Percentiles rank a stretch among this genome's conserved stretches.
Conservation (phyloP, 2,888 invertebrate genomes). For the Cerceris rybyensis region DNA sequence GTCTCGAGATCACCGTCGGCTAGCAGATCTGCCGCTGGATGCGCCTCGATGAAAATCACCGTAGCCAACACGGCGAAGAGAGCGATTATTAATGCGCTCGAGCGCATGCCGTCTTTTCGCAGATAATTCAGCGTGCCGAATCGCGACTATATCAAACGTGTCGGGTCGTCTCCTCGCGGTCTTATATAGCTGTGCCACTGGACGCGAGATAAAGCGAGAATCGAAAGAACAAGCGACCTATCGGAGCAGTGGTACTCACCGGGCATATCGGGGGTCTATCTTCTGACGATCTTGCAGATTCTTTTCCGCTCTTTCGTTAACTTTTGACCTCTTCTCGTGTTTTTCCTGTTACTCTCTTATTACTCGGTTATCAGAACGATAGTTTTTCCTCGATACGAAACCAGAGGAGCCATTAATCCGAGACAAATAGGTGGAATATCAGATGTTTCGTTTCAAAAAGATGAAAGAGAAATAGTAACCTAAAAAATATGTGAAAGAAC, state of each 20-base stretch:
- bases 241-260: slow-evolving; percentile 39
- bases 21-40: slow-evolving; percentile 3
- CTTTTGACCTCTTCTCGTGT: no score
- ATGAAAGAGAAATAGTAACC: no score
- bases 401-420: no score
- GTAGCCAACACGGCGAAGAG: slow-evolving; percentile 9
- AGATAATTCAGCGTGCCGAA: slow-evolving; percentile 7
- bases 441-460: no score
- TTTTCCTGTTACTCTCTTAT: no score
- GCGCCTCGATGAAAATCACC: slow-evolving; percentile 17
- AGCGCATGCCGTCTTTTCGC: slow-evolving; percentile 39
- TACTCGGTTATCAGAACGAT: no score
- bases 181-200: slow-evolving; percentile 48
- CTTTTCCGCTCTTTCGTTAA: no score
- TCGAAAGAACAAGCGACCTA: slow-evolving; percentile 24
- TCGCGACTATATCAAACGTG: slow-evolving; percentile 35
- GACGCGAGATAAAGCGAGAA: slow-evolving; percentile 33
- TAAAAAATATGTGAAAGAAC: neutral
- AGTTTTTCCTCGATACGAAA: no score
- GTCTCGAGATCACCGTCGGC: neutral
- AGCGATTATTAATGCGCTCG: slow-evolving; percentile 22
- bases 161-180: slow-evolving; percentile 3
- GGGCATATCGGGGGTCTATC: neutral
- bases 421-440: no score
- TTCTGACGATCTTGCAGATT: no score